These are phyloP conservation scores for Oeneis ivallda DNA, from an alignment of 2,888 invertebrate species.

Conservation along the genomic window DNA sequence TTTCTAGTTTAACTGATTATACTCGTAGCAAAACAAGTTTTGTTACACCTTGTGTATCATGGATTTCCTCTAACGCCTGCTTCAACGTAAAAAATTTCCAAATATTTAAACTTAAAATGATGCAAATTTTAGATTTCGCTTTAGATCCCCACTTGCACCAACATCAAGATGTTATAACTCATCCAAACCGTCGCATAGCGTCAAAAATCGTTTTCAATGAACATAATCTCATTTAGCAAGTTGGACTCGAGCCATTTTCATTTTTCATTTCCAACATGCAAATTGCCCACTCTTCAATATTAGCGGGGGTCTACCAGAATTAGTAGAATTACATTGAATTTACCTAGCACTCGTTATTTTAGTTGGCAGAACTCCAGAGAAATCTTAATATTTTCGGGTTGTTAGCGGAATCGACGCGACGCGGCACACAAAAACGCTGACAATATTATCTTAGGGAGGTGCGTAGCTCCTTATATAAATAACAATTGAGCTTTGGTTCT, in stretches of 20 bases:
- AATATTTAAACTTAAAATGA: background rate
- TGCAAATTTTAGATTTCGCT: background rate
- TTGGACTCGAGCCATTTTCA: slow-evolving; percentile 30
- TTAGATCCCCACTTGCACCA: background rate
- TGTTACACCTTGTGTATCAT: too few relatives aligned
- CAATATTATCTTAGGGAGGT: background rate
- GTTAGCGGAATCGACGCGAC: slow-evolving; percentile 18
- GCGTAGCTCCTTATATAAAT: background rate
- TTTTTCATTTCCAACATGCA: slow-evolving; percentile 30
- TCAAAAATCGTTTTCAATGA: slow-evolving; percentile 24
- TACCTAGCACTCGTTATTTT: slow-evolving; percentile 37
- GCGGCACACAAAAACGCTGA: slow-evolving; percentile 10
- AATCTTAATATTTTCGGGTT: slow-evolving; percentile 28
- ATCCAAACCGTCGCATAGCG: slow-evolving; percentile 18
- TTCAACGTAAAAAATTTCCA: too few relatives aligned
- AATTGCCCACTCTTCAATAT: slow-evolving; percentile 34
- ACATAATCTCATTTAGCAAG: slow-evolving; percentile 27
- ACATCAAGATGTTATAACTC: background rate
- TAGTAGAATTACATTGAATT: slow-evolving; percentile 33
- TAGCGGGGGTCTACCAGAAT: slow-evolving; percentile 32
- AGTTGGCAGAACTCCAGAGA: slow-evolving; percentile 38
- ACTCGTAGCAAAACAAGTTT: too few relatives aligned
- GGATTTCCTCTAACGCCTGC: too few relatives aligned
- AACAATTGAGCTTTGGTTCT: too few relatives aligned
- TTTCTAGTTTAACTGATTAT: too few relatives aligned